These are phyloP conservation scores for Pollenia angustigena DNA, from an alignment of 2,888 invertebrate species.

Conservation along the genomic window DNA sequence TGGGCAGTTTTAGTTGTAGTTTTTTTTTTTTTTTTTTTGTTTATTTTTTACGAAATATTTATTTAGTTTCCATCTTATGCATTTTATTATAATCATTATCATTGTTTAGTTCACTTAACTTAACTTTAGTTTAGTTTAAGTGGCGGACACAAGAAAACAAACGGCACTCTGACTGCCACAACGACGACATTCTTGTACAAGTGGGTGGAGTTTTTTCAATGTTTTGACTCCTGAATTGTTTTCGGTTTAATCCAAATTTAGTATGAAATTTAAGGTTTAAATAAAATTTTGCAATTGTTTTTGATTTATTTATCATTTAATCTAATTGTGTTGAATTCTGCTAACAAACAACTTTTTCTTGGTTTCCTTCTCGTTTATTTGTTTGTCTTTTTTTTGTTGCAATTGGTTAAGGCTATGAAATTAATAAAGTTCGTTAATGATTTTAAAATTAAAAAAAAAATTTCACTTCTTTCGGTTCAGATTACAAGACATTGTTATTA, in stretches of 20 bases:
- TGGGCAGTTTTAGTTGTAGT: conserved; percentile 53
- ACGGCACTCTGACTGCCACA: neutral
- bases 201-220: conserved; percentile 69
- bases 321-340: conserved; percentile 62
- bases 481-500: neutral
- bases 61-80: conserved; percentile 51
- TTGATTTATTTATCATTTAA: conserved; percentile 66
- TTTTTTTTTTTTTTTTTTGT: conserved; percentile 36
- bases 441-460: neutral
- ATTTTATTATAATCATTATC: conserved; percentile 63
- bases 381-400: neutral
- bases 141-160: neutral
- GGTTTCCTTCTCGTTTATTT: neutral
- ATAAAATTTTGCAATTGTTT: conserved; percentile 68
- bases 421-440: conserved; percentile 32
- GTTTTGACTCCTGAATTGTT: conserved; percentile 54
- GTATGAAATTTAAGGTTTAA: conserved; percentile 38
- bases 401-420: conserved; percentile 18
- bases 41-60: conserved; percentile 49
- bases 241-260: conserved; percentile 22
- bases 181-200: conserved; percentile 54
- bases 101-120: conserved; percentile 43
- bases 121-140: conserved; percentile 20
- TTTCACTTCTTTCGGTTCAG: neutral
- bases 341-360: neutral